phyloP scores from a whole-genome alignment of 2,888 invertebrate genomes.

The Apocheima hispidaria region DNA sequence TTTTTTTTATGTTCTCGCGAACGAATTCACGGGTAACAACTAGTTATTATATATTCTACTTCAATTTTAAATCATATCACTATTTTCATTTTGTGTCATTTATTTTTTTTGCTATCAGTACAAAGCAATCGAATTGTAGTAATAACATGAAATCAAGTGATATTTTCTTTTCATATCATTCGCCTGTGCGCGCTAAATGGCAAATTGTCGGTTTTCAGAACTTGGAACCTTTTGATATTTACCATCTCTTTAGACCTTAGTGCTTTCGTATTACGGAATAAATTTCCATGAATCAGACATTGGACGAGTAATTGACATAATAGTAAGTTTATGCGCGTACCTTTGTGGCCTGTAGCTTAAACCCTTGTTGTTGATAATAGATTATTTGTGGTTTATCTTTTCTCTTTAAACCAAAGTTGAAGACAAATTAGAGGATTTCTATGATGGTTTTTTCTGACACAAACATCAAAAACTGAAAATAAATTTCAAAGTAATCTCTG shows the following conservation, averaged over 20 bases:
- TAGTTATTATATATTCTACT: no score
- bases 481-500: constrained; percentile 41
- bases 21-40: no score
- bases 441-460: constrained; percentile 12
- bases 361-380: constrained; percentile 35
- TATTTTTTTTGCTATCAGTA: constrained; percentile 61
- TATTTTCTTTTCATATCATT: constrained; percentile 75
- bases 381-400: not conserved
- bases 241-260: constrained; percentile 51
- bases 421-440: not conserved
- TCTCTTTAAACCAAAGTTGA: not conserved
- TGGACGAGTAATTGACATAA: constrained; percentile 35
- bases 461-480: constrained; percentile 27
- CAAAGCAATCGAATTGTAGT: constrained; percentile 56
- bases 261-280: constrained; percentile 48
- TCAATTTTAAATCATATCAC: not conserved
- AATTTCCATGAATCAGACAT: constrained; percentile 39
- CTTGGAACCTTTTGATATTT: constrained; percentile 60
- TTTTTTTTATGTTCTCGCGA: no score
- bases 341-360: constrained; percentile 55
- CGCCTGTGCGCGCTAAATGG: constrained; percentile 78
- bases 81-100: not conserved
- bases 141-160: constrained; percentile 76
- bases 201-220: constrained; percentile 75
- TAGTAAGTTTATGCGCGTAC: constrained; percentile 41